Evolutionary conservation across 2,797 vertebrate species (phyloP), one percentile per base, ranked within the genome.

Genomic region (Odontamblyopus lacepedii): DNA sequence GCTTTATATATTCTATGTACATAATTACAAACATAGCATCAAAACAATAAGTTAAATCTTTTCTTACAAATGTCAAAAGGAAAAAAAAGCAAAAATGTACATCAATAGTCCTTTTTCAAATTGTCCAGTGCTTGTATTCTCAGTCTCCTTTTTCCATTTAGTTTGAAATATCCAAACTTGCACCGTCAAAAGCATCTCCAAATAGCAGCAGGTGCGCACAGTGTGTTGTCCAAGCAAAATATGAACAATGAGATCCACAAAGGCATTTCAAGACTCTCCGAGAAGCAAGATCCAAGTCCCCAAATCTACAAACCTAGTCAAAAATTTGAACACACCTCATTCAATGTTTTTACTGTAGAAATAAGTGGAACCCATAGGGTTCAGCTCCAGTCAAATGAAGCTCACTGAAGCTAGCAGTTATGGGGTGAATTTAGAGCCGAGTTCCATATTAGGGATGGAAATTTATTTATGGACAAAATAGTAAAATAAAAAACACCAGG

Each of bases 21-120:
- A 94, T 83, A 92, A 83, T 82, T 92, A 91, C 90, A 91, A 86
- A 80, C 80, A 78, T 79, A 87, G 78, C 85, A 77, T 79, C 70
- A 71, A 81, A 87, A 90, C 88, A 93, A 95, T 94, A 93, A 95
- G 82, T 94, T 94, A 94, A 89, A 89, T 89, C 69, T 83, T 87
- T 85, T 91, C 81, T 91, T 89, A 88, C 86, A 91, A 93, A 87
- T 85, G 53, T 83, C 73, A 72, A 78, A 69, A 72, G 73, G 83
- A 82, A 73, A 78, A 65, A 70, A 4, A 35, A 53, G 75, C 75
- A 30, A 65, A 29, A 72, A 72, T 72, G 51, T 79, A 84, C 82
- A 86, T 38, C 9, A 77, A 83, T 78, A 70, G 74, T 74, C 69
- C 73, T 75, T 66, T 73, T 73, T 69, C 56, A 76, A 32, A 72